Evolutionary conservation across 2,113 vertebrate species (phyloP), one percentile per base, ranked within the genome.

Genomic region (Ibidorhyncha struthersii): DNA sequence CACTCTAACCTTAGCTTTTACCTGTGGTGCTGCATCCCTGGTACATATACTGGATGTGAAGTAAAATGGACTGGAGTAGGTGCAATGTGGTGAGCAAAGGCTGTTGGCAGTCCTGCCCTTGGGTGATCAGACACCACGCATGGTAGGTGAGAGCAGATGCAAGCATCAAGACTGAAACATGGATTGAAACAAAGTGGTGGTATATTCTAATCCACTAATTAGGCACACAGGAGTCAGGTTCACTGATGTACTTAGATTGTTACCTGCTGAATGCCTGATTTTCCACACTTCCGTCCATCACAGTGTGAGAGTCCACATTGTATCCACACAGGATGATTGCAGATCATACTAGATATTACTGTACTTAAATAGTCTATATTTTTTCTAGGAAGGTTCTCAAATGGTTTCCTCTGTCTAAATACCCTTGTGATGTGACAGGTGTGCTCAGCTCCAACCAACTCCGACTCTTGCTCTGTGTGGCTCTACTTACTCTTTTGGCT

Each of bases 111-210:
- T 59, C 25, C 34, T 73, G 49, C 14, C 32, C 10, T 27, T 43
- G n/a, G 17, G 26, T 47, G 9, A 26, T 30, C 61, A 22, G 47
- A 50, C 9, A 63, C 10, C 25, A 45, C 0, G 0, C 0, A 2
- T 0, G 0, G 14, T 41, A 52, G 34, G 6, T 55, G 30, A 55
- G 11, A 76, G 18, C 23, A 66, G 32, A 47, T 55, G 36, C 43
- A 67, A 67, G 27, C 21, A 16, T 7, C 0, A 3, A 34, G 14
- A 8, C 25, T 77, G 79, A 77, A 56, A 62, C 5, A 30, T 10
- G 29, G 40, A 32, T 63, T 56, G 78, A 71, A 70, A 58, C 14
- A 58, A 62, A 59, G 17, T 26, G 32, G 16, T 29, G 23, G 10
- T 27, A 6, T n/a, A 47, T 72, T 47, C 30, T 38, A 27, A 67